Evolutionary conservation across 1,140 invertebrate genomes (phyloP).

Genomic region (Zaprionus inermis): DNA sequence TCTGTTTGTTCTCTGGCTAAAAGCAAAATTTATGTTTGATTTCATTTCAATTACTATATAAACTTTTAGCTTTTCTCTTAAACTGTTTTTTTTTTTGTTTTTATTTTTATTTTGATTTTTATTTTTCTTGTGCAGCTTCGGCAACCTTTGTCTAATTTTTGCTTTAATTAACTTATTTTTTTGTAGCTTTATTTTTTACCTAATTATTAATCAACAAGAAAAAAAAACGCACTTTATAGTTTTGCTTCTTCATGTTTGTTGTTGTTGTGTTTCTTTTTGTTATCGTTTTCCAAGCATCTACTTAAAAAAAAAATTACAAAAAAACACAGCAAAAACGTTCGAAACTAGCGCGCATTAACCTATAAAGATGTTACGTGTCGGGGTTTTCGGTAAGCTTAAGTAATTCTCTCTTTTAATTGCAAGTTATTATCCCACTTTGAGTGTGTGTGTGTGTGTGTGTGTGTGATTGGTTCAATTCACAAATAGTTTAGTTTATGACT

Average conservation of each 20-base stretch:
- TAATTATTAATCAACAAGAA: conserved; percentile 83
- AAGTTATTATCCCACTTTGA: conserved; percentile 24
- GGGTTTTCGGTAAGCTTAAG: conserved; percentile 49
- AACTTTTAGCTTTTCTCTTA: conserved; percentile 25
- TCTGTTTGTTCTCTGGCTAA: conserved; percentile 41
- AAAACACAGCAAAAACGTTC: conserved; percentile 47
- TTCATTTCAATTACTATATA: conserved; percentile 36
- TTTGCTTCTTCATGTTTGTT: conserved; percentile 25
- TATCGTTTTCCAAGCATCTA: conserved; percentile 62
- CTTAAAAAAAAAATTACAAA: conserved; percentile 66
- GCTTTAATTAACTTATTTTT: conserved; percentile 61
- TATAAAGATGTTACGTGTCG: conserved; percentile 52
- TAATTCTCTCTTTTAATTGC: conserved; percentile 37
- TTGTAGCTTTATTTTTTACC: conserved; percentile 53
- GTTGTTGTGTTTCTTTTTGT: conserved; percentile 26
- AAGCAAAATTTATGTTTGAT: conserved; percentile 42
- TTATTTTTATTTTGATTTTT: conserved; percentile 38
- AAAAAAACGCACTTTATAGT: conserved; percentile 61
- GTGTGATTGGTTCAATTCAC: conserved; percentile 10
- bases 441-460: conserved; percentile 1
- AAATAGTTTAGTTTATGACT: conserved; percentile 14
- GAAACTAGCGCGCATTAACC: conserved; percentile 71
- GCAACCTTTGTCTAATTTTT: conserved; percentile 40
- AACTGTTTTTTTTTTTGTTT: conserved; percentile 14
- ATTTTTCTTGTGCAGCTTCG: conserved; percentile 34